Evolutionary conservation across 2,888 invertebrate species (phyloP), one percentile per base, ranked within the genome.

Genomic region (Callyntrura sp.): DNA sequence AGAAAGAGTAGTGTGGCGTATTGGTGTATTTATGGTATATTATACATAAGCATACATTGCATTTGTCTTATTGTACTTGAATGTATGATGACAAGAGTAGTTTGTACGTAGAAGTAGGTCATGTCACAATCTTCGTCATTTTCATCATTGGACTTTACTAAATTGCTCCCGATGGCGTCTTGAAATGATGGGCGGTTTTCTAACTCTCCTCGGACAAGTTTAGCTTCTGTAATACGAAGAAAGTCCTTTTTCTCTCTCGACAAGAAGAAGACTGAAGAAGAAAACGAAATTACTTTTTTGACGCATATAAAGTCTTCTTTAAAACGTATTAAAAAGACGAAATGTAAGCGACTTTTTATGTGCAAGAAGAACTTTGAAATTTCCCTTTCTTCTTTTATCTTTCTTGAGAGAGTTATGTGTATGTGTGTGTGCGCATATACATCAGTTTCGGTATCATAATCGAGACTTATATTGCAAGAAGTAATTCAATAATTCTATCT

Each of bases 241-340:
- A 65, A 28, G 5, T 65, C 6, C 9, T 65, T 65, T 28, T 35
- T 12, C 14, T 65, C n/a, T 51, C 51, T 51, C n/a, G 51, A 51
- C 12, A 1, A 28, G 2, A 20, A 48, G 48, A 70, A 43, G 70
- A 70, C 0, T 12, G 2, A 20, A 48, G 48, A 70, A 43, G 70
- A 70, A 73, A 73, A 20, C 28, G 25, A 65, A 65, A 65, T 65
- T 65, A 43, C 35, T 68, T 68, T 70, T 70, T 73, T 45, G 51
- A 51, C 14, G 12, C n/a, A 28, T 65, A 0, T 65, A 65, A 28
- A 3, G 25, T 65, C 12, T 51, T 51, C 1, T 60, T 17, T 23
- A 60, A 57, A 57, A 57, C 9, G n/a, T 57, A n/a, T 17, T 57
- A 57, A 17, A 51, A 51, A 14, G 1, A 51, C 51, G 11, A 14